phyloP scores from a whole-genome alignment of 2,113 vertebrate species.

The Fregata magnificens region DNA sequence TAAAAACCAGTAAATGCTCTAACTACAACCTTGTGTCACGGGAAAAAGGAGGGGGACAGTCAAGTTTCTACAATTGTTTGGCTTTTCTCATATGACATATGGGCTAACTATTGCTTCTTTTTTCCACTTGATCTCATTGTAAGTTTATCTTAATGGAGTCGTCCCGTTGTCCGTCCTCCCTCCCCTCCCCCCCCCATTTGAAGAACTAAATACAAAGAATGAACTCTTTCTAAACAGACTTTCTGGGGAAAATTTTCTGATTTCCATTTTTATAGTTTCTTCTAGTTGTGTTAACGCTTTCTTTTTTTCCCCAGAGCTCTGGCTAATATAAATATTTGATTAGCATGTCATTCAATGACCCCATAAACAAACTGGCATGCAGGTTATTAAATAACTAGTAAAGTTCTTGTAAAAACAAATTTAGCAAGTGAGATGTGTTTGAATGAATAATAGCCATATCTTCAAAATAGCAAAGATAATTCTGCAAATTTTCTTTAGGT shows the following conservation, averaged over 20 bases:
- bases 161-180: too few species aligned
- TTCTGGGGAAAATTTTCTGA: background rate
- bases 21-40: background rate
- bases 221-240: background rate
- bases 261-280: background rate
- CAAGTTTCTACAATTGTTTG: background rate
- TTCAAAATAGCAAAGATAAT: background rate
- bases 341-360: background rate
- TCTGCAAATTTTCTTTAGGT: background rate
- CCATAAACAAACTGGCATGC: background rate
- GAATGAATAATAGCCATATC: background rate
- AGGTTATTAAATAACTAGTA: background rate
- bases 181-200: background rate
- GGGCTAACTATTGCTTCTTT: background rate
- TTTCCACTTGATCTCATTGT: background rate
- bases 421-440: background rate
- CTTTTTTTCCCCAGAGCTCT: background rate
- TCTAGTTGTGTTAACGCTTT: background rate
- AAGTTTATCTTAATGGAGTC: background rate
- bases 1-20: background rate
- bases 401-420: background rate
- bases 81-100: background rate
- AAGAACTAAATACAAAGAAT: background rate
- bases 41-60: background rate
- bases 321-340: background rate